Conservation (phyloP, 2,888 invertebrate species). For the Prosopocoilus inquinatus region DNA sequence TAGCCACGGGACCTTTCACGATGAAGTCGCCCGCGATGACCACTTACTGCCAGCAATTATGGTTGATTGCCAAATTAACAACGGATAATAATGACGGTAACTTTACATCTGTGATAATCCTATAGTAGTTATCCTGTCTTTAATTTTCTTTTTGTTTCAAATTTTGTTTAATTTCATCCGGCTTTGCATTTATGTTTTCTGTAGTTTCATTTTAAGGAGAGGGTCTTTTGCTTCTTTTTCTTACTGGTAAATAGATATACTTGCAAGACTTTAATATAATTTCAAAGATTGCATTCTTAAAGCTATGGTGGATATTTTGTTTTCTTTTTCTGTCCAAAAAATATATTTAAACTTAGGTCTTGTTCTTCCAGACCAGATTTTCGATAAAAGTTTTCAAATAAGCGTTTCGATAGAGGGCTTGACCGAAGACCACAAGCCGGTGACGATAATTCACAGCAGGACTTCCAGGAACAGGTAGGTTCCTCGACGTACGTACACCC, state of each 20-base stretch:
- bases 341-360: background rate
- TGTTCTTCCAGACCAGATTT: constrained; percentile 74
- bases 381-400: constrained; percentile 86
- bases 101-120: constrained; percentile 13
- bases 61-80: constrained; percentile 84
- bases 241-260: too few species aligned
- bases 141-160: too few species aligned
- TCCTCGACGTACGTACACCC: background rate
- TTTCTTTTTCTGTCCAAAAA: too few species aligned
- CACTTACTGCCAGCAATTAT: constrained; percentile 88
- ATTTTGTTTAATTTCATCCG: too few species aligned
- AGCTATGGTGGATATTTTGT: too few species aligned
- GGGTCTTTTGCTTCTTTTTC: too few species aligned
- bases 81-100: constrained; percentile 83
- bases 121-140: too few species aligned
- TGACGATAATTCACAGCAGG: constrained; percentile 63
- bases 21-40: constrained; percentile 83
- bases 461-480: constrained; percentile 69
- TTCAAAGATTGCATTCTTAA: too few species aligned
- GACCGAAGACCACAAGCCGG: constrained; percentile 69
- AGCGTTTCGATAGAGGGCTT: constrained; percentile 82
- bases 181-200: too few species aligned
- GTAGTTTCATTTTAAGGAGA: too few species aligned
- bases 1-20: constrained; percentile 79
- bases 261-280: too few species aligned